Base-by-base conservation (phyloP, 2,797 vertebrate species). In the Eulemur coronatus region DNA sequence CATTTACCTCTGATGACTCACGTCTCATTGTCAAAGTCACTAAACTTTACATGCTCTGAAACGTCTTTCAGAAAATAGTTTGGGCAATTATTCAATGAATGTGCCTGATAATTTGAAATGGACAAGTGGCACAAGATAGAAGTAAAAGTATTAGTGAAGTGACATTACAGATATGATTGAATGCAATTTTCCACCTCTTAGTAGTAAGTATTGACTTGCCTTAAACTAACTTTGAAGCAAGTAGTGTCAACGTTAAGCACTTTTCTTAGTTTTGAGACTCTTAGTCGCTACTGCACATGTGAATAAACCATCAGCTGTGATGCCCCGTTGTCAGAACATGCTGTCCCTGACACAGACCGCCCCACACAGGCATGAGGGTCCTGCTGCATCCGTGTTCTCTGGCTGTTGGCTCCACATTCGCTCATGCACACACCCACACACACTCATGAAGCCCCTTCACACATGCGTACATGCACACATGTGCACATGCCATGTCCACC, bases 211-310 rank as follows among this genome's bases (percentile, higher is more conserved):
- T 35, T 55, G 46, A 41, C 84, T 94, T 82, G 87, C 93, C 81
- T 96, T 95, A 82, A 43, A n/a, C 59, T 52, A 17, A 82, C 63
- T 70, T 30, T 41, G 72, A 35, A 94, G 72, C 91, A 78, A 61
- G n/a, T 59, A 50, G 41, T 4, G 15, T 46, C 70, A 15, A 12
- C 67, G 8, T 2, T 0, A 57, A 46, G 72, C 80, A 6, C 63
- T 28, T 15, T 72, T 28, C 48, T 46, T 75, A 1, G 61, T 26
- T 79, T 24, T 61, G 79, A 55, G 76, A 65, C 15, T 24, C 79
- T 63, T 0, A 8, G 18, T 50, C 20, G 41, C 10, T 55, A 7
- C 43, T 41, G 61, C 50, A 28, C 46, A 3, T 17, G 28, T 9
- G 24, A 30, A 28, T 18, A 30, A n/a, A 1, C 30, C 9, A 5